A percentile compares a stretch with the other conserved stretches of the same genome.
Evolutionary conservation across 2,797 vertebrate genomes (phyloP).

Genomic region (Acrocephalus scirpaceus): DNA sequence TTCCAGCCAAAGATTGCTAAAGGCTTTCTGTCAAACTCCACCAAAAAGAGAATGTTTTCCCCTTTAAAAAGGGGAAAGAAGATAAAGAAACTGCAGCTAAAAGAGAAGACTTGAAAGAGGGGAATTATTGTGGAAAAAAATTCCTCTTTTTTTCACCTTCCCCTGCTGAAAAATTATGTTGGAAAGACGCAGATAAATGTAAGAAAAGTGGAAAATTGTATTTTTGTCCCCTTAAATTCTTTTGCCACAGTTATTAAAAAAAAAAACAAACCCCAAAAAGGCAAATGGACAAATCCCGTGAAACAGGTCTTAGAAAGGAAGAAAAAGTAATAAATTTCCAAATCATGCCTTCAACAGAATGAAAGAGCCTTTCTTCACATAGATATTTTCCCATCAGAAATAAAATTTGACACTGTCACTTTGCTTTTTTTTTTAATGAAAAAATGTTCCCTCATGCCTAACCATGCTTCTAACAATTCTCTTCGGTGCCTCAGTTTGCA

Average conservation of each 20-base stretch:
- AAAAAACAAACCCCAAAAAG: not conserved
- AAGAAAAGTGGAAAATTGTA: not conserved
- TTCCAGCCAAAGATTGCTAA: not conserved
- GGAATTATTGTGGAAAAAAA: not conserved
- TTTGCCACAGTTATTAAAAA: not conserved
- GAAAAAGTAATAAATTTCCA: not conserved
- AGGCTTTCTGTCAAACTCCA: not conserved
- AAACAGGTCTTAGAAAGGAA: not conserved
- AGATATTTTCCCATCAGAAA: not conserved
- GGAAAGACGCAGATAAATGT: not conserved
- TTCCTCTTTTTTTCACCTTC: rapidly evolving
- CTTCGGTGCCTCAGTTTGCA: not conserved
- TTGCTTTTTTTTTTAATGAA: not conserved
- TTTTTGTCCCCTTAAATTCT: not conserved
- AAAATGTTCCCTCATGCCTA: not conserved
- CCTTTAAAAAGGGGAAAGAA: not conserved
- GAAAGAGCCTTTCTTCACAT: not conserved
- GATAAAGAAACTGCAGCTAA: not conserved
- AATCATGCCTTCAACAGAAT: not conserved
- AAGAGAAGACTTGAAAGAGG: not conserved
- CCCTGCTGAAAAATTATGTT: not conserved
- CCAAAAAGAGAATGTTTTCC: not conserved
- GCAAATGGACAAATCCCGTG: not conserved
- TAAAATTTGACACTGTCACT: not conserved
- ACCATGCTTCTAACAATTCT: not conserved